phyloP scores from a whole-genome alignment of 2,113 vertebrate genomes.

The Corapipo altera region DNA sequence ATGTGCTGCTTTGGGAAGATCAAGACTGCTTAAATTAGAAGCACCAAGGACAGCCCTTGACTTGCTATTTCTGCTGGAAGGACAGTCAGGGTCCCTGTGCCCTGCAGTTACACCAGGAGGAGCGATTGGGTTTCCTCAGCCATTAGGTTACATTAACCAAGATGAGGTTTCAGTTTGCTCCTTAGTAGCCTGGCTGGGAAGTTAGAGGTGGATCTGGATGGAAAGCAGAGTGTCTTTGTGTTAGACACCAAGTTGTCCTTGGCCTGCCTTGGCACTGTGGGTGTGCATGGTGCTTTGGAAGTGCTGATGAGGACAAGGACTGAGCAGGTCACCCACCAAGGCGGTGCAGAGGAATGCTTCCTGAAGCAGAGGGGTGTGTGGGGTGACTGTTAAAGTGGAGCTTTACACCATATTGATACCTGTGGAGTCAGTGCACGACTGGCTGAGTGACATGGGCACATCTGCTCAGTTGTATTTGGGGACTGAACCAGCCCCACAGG shows the following conservation, averaged over 20 bases:
- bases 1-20: not conserved
- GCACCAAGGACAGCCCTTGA: not conserved
- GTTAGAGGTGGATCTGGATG: not conserved
- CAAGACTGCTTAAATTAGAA: constrained; percentile 43
- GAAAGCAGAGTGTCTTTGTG: not conserved
- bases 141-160: fast-evolving
- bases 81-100: fast-evolving
- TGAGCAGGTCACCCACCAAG: not conserved
- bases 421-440: not conserved
- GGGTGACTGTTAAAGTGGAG: not conserved
- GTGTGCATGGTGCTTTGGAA: not conserved
- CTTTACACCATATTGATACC: not conserved
- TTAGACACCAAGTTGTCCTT: not conserved
- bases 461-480: fast-evolving
- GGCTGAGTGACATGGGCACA: not conserved
- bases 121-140: fast-evolving
- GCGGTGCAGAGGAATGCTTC: not conserved
- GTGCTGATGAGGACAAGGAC: not conserved
- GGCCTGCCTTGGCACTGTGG: not conserved
- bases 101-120: fast-evolving
- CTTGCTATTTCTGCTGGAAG: not conserved
- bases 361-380: not conserved
- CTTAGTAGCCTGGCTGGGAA: not conserved
- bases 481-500: not conserved
- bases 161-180: not conserved